Evolutionary conservation across 1,140 invertebrate species (phyloP), one percentile per base, ranked within the genome.

Genomic region (Pseudomyrmex pallidus): DNA sequence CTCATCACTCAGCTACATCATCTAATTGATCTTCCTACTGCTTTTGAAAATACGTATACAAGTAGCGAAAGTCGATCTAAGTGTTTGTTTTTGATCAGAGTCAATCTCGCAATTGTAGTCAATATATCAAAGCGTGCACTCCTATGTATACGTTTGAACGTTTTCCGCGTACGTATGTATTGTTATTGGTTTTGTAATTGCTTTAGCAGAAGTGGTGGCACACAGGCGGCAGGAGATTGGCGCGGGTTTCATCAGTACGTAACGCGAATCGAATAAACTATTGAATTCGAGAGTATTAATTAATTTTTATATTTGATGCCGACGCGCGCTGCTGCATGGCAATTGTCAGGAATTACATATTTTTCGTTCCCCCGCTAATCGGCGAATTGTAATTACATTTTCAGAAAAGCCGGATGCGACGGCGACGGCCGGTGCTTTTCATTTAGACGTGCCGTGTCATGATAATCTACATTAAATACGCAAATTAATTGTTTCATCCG

Each of bases 401-500:
- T 72, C 76, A 70, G 76, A 46, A 80, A 61, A 80, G 54, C 76
- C 46, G 66, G 66, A 70, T 72, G 76, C 35, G 76, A 56, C 35
- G 76, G 22, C 66, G 66, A 59, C 54, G 64, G 54, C 17, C 64
- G 35, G 10, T 59, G 64, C 66, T 80, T 80, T 80, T 59, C 76
- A 80, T 80, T 50, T 76, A 80, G 66, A 80, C 63, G 46, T 68
- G 59, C 76, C 66, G 66, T 80, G 76, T 80, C 66, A 46, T 13
- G 76, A 80, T 80, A 80, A 80, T 80, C 76, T 80, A 72, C 68
- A 80, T 80, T 80, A 72, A 80, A 80, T 70, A 72, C 76, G 76
- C 76, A 80, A 80, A 80, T 80, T 80, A 80, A 80, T 80, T 80
- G 76, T 80, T 80, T 72, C 76, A 80, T 80, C 66, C 76, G 76